Percentiles rank a stretch among this genome's conserved stretches.
Conservation (phyloP, 2,888 invertebrate genomes). For the Odontomyia ornata region DNA sequence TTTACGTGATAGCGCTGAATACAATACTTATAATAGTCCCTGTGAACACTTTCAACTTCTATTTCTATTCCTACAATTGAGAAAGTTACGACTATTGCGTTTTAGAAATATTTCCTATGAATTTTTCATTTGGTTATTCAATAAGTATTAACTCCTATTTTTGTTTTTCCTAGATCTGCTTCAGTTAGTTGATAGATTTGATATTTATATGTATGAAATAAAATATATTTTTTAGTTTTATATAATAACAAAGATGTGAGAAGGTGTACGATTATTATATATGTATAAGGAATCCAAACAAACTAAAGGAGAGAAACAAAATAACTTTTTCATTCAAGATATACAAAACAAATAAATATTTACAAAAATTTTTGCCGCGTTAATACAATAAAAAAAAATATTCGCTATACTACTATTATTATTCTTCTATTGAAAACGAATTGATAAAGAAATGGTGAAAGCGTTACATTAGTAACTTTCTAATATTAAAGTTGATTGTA, state of each 20-base stretch:
- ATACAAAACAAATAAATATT: not conserved
- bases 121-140: slow-evolving; percentile 18
- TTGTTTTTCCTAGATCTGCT: slow-evolving; percentile 10
- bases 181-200: slow-evolving; percentile 14
- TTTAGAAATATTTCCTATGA: slow-evolving; percentile 1
- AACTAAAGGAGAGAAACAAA: not conserved
- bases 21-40: slow-evolving; percentile 7
- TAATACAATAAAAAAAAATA: not conserved
- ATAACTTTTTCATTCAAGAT: slow-evolving; percentile 8
- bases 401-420: slow-evolving; percentile 3
- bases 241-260: slow-evolving; percentile 5
- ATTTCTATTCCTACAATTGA: not conserved
- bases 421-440: not conserved
- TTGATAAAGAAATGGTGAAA: not conserved
- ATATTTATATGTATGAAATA: slow-evolving; percentile 31
- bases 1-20: not conserved
- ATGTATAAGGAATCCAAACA: slow-evolving; percentile 8
- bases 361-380: slow-evolving; percentile 6
- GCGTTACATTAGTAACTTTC: not conserved
- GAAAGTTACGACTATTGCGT: slow-evolving; percentile 17
- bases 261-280: slow-evolving; percentile 4
- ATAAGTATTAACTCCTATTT: slow-evolving; percentile 17
- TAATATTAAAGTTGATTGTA: slow-evolving; percentile 11
- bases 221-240: slow-evolving; percentile 31
- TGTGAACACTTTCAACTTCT: slow-evolving; percentile 9